A percentile compares a stretch with the other conserved stretches of the same genome.
Evolutionary conservation across 2,888 invertebrate species (phyloP).

Genomic region (Oscheius sp.): DNA sequence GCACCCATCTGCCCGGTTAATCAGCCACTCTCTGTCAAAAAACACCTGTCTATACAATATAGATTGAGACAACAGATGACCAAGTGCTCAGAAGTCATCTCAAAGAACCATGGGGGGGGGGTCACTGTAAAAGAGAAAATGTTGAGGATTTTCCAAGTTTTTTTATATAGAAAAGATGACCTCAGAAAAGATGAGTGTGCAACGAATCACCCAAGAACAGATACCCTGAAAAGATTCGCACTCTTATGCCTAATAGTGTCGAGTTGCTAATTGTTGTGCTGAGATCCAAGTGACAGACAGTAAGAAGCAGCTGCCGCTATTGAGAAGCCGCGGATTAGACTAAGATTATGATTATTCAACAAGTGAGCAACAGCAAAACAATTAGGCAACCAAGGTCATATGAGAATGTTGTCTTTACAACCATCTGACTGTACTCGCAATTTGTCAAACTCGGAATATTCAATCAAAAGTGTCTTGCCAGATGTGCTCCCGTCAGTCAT

Average conservation of each 20-base stretch:
- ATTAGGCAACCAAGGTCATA: conserved; percentile 12
- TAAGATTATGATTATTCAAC: conserved; percentile 26
- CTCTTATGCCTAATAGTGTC: too few relatives aligned
- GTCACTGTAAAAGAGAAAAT: too few relatives aligned
- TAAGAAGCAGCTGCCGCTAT: conserved; percentile 23
- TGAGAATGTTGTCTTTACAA: too few relatives aligned
- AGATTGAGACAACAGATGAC: background rate
- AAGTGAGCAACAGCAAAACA: conserved; percentile 19
- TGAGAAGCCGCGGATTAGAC: conserved; percentile 20
- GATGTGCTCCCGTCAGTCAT: conserved; percentile 25
- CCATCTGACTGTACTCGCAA: too few relatives aligned
- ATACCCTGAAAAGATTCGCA: too few relatives aligned
- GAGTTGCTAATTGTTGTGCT: conserved; percentile 23
- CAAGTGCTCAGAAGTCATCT: too few relatives aligned
- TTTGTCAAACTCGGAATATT: too few relatives aligned
- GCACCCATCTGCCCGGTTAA: conserved; percentile 23
- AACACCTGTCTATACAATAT: background rate
- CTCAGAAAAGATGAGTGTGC: too few relatives aligned
- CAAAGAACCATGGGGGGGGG: too few relatives aligned
- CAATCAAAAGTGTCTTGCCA: conserved; percentile 7
- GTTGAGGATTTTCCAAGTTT: too few relatives aligned
- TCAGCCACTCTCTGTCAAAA: conserved; percentile 6
- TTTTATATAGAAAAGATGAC: too few relatives aligned
- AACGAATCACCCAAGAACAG: too few relatives aligned
- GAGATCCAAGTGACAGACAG: conserved; percentile 21